These are phyloP conservation scores for Chaetodon trifascialis DNA, from an alignment of 2,113 vertebrate genomes.

Conservation along the genomic window DNA sequence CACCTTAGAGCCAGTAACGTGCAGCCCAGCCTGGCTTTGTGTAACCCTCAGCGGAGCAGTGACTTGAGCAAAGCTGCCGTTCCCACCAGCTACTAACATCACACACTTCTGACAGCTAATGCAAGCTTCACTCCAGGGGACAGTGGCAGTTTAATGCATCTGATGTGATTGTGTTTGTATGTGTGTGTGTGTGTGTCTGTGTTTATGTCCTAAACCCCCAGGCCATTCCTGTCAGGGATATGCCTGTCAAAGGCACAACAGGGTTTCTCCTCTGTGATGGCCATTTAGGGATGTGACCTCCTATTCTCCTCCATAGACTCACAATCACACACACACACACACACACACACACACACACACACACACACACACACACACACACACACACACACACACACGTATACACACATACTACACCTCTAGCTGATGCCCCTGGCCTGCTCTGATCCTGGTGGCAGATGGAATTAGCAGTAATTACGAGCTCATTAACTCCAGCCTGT, in stretches of 20 bases:
- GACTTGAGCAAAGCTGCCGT: slow-evolving; percentile 37
- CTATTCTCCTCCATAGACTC: slow-evolving; percentile 17
- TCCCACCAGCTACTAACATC: slow-evolving; percentile 34
- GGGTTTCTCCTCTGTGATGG: slow-evolving; percentile 56
- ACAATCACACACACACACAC: not conserved
- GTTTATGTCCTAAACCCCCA: slow-evolving; percentile 55
- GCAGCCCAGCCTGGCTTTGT: slow-evolving; percentile 11
- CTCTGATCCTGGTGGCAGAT: slow-evolving; percentile 74
- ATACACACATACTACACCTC: slow-evolving; percentile 16
- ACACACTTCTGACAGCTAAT: slow-evolving; percentile 58
- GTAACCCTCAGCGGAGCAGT: slow-evolving; percentile 17
- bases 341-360: not conserved
- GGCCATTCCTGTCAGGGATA: slow-evolving; percentile 67
- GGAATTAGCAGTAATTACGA: slow-evolving; percentile 82
- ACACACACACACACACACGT: not conserved
- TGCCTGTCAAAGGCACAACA: slow-evolving; percentile 55
- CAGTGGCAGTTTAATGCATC: slow-evolving; percentile 34
- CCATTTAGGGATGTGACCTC: slow-evolving; percentile 71
- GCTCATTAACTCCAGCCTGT: slow-evolving; percentile 80
- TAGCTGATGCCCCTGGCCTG: slow-evolving; percentile 35
- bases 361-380: not conserved
- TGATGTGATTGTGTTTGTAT: slow-evolving; percentile 3
- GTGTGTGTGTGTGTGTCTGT: slow-evolving; percentile 33
- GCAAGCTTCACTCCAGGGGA: slow-evolving; percentile 38
- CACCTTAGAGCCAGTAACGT: slow-evolving; percentile 20